phyloP scores from a whole-genome alignment of 2,113 vertebrate species.

The Microtus ochrogaster region DNA sequence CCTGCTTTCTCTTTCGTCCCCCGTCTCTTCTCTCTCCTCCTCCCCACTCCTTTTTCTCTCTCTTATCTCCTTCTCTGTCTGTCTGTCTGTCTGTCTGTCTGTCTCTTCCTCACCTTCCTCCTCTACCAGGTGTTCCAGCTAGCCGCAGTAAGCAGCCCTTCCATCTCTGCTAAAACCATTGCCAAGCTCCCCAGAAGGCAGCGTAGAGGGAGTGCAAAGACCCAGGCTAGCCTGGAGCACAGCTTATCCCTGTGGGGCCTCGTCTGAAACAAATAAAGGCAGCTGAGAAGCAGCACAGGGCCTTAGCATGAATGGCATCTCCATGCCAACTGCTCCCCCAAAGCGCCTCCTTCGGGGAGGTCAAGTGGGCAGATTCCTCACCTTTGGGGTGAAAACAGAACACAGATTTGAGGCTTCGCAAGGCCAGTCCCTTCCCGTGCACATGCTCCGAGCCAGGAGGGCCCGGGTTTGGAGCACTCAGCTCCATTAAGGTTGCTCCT shows the following conservation, averaged over 20 bases:
- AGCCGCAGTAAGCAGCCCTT: not conserved
- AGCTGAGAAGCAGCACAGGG: not conserved
- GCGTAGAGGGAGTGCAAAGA: accelerated
- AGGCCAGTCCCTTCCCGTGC: not conserved
- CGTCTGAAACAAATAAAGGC: not conserved
- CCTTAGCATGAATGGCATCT: not conserved
- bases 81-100: accelerated
- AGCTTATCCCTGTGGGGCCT: not conserved
- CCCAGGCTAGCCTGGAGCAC: not conserved
- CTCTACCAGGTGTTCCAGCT: not conserved
- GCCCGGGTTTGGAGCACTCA: not conserved
- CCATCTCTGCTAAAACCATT: too few species aligned
- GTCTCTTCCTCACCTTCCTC: too few species aligned
- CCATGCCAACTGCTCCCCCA: not conserved
- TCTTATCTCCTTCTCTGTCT: too few species aligned
- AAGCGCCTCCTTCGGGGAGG: not conserved
- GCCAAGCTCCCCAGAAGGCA: not conserved
- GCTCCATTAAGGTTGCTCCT: not conserved
- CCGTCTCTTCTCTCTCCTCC: too few species aligned
- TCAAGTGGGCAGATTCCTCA: not conserved
- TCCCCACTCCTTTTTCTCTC: too few species aligned
- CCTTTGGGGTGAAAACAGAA: not conserved
- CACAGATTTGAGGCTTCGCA: accelerated
- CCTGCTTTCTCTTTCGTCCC: too few species aligned
- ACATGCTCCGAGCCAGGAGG: accelerated